These are phyloP conservation scores for Girardia tigrina DNA, from an alignment of 2,888 invertebrate species.

Conservation along the genomic window DNA sequence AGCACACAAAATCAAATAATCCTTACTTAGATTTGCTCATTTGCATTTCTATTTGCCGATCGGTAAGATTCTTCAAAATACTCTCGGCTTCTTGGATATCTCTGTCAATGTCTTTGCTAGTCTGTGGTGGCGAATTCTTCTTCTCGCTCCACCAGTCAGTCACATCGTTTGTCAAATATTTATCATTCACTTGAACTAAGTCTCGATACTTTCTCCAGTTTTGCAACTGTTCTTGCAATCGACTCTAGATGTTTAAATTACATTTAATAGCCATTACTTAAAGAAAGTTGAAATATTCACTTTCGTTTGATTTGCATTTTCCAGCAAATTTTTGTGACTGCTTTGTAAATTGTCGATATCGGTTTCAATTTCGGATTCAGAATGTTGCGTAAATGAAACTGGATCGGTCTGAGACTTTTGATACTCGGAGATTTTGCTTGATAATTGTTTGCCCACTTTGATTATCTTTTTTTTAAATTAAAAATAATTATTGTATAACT, in stretches of 20 bases:
- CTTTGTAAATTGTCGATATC: not conserved
- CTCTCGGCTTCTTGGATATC: not conserved
- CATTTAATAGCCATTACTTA: not conserved
- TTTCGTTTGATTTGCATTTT: not conserved
- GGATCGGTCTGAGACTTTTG: not conserved
- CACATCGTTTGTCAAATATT: constrained; percentile 8
- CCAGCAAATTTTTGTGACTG: not conserved
- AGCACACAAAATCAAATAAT: not conserved
- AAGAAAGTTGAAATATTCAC: no score
- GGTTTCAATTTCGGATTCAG: not conserved
- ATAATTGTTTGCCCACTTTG: not conserved
- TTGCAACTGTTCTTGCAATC: not conserved
- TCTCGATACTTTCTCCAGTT: constrained; percentile 12
- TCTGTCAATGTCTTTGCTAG: not conserved
- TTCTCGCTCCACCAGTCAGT: not conserved
- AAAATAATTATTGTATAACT: no score
- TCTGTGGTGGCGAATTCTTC: not conserved
- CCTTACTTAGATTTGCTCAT: not conserved
- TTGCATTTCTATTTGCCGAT: constrained; percentile 1
- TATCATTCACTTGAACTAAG: not conserved
- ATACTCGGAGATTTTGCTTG: not conserved
- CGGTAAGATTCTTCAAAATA: not conserved
- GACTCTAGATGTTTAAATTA: not conserved
- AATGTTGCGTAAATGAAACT: not conserved
- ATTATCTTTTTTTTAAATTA: no score